These are phyloP conservation scores for Micromesistius poutassou DNA, from an alignment of 2,797 vertebrate species.

Conservation along the genomic window DNA sequence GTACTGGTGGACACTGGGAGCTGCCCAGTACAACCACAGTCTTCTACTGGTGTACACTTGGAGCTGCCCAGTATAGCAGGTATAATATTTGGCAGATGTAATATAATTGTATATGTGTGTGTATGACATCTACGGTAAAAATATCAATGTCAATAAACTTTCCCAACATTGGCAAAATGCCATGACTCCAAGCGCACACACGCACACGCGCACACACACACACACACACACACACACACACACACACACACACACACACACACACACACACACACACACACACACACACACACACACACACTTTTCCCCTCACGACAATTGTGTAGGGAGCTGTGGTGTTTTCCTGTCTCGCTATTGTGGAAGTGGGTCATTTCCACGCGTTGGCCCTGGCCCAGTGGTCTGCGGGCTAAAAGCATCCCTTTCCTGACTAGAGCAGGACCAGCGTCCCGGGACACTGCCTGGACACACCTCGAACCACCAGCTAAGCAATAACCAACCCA, in stretches of 20 bases:
- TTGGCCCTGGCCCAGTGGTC: background rate
- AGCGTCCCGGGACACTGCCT: background rate
- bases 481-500: background rate
- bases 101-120: too few relatives aligned
- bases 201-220: background rate
- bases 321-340: background rate
- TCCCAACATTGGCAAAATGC: background rate
- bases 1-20: background rate
- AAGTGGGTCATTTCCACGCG: slow-evolving; percentile 1
- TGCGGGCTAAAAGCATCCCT: background rate
- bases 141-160: too few relatives aligned
- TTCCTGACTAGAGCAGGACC: background rate
- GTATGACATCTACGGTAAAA: too few relatives aligned
- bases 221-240: background rate
- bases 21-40: background rate
- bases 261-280: background rate
- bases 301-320: background rate
- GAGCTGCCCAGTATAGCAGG: background rate
- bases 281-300: background rate
- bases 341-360: background rate
- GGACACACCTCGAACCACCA: background rate
- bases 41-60: background rate
- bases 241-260: too few relatives aligned
- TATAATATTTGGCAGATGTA: background rate
- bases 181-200: background rate